These are phyloP conservation scores for sheep (Ovis aries) DNA, from an alignment of 2,113 vertebrate species.

Conservation along the genomic window DNA sequence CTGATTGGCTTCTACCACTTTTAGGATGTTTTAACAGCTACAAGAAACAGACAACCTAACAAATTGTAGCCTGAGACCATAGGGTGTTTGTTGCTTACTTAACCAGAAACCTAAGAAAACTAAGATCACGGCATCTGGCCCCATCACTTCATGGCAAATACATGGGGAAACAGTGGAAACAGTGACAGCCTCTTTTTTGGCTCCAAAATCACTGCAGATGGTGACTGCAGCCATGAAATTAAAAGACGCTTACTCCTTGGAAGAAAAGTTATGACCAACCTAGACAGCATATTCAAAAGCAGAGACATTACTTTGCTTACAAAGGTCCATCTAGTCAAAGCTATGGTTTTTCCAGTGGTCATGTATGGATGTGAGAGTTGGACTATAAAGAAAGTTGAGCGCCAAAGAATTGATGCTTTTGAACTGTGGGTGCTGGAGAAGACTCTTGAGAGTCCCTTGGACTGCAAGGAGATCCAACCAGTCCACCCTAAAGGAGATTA, in stretches of 20 bases:
- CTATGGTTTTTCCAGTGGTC: neutral
- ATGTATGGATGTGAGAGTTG: neutral
- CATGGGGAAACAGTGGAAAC: neutral
- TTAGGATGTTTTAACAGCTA: neutral
- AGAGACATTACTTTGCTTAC: neutral
- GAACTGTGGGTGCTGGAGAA: neutral
- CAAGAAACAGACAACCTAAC: neutral
- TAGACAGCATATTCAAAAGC: neutral
- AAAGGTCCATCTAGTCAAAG: neutral
- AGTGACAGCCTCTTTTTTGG: neutral
- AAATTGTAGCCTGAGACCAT: neutral
- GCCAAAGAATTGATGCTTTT: neutral
- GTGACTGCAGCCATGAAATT: neutral
- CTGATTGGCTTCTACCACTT: neutral
- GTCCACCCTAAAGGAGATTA: neutral
- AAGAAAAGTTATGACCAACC: neutral
- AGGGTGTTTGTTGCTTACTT: neutral
- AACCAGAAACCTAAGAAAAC: neutral
- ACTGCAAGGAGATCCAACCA: neutral
- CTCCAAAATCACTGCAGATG: neutral
- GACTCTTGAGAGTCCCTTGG: neutral
- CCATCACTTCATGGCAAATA: neutral
- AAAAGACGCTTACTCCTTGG: neutral
- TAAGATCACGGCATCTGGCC: neutral
- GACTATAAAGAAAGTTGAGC: neutral